Percentiles rank a stretch among this genome's conserved stretches.
These are phyloP conservation scores for Melanitta fusca DNA, from an alignment of 2,797 vertebrate species.

Conservation along the genomic window DNA sequence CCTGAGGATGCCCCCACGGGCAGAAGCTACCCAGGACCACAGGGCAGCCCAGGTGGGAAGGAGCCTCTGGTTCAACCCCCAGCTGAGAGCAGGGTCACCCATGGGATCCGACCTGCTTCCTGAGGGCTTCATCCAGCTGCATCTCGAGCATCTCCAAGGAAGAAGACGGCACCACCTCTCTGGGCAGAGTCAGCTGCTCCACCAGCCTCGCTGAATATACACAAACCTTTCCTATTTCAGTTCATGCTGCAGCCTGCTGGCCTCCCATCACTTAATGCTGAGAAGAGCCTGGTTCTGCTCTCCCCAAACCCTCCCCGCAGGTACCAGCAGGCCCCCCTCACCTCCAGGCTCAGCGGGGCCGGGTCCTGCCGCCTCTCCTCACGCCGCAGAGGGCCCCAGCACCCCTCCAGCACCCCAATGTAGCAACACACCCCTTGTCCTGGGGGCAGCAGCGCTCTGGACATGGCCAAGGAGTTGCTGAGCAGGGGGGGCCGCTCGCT, in stretches of 20 bases:
- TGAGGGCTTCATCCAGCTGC: not conserved
- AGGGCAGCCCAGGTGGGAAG: not conserved
- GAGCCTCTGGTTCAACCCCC: not conserved
- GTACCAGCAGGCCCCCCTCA: not conserved
- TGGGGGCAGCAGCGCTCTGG: not conserved
- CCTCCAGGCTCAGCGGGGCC: not conserved
- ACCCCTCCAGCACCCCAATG: not conserved
- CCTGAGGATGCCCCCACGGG: rapidly evolving
- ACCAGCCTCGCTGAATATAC: not conserved
- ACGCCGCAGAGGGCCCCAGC: not conserved
- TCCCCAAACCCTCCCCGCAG: not conserved
- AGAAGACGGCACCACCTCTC: not conserved
- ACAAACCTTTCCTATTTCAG: not conserved
- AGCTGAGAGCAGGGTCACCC: not conserved
- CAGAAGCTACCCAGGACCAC: not conserved
- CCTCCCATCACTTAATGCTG: rapidly evolving
- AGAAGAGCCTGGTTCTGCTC: not conserved
- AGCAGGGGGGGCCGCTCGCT: not conserved
- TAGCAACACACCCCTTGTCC: not conserved
- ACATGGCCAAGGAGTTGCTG: rapidly evolving
- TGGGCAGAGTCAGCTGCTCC: not conserved
- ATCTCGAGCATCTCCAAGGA: not conserved
- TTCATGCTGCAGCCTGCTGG: not conserved
- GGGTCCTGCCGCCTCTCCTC: not conserved
- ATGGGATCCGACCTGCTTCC: not conserved